Evolutionary conservation across 2,797 vertebrate genomes (phyloP).

Genomic region (Sarcoramphus papa): DNA sequence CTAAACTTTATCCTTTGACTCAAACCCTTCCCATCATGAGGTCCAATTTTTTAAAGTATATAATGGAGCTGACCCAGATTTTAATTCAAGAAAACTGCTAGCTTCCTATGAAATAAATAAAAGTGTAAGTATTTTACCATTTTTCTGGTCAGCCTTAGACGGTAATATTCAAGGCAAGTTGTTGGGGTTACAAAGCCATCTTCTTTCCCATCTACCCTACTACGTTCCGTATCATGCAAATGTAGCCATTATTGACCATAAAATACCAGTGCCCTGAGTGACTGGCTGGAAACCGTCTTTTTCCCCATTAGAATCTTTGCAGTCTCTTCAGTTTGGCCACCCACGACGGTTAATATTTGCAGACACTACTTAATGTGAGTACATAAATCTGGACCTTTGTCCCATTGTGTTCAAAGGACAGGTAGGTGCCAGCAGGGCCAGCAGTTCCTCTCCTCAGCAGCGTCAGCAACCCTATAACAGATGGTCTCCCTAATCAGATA

Average conservation of each 20-base stretch:
- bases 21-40: background rate
- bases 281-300: background rate
- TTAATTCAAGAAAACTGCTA: background rate
- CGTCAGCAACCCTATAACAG: background rate
- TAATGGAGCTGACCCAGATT: background rate
- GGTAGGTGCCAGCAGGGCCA: background rate
- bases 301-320: background rate
- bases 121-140: background rate
- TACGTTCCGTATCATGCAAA: background rate
- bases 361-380: background rate
- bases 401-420: background rate
- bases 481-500: background rate
- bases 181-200: background rate
- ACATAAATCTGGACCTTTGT: background rate
- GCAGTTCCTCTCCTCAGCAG: background rate
- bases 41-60: background rate
- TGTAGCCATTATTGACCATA: background rate
- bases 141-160: background rate
- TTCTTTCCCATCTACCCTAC: background rate
- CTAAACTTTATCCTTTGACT: background rate
- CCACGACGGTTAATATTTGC: background rate
- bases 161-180: background rate
- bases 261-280: background rate
- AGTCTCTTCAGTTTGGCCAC: background rate
- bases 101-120: background rate